Conservation (phyloP, 2,797 vertebrate genomes). For the Aratinga solstitialis region DNA sequence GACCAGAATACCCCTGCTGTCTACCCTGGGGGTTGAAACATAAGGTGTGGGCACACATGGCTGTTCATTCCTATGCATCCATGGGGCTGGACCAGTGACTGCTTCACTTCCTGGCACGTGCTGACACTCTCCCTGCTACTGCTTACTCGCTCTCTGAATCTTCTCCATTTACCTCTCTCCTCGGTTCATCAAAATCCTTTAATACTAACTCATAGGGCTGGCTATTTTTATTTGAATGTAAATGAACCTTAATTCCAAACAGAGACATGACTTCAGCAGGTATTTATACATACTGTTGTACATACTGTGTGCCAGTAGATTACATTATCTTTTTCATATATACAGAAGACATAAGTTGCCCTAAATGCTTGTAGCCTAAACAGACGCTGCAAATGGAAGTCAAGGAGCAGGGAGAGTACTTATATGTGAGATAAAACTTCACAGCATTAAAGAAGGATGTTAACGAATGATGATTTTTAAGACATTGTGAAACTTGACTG, state of each 20-base stretch:
- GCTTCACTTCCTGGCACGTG: rapidly evolving
- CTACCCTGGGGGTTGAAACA: neutral
- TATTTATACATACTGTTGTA: neutral
- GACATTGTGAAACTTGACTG: neutral
- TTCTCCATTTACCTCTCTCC: neutral
- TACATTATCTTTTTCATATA: neutral
- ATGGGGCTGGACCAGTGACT: rapidly evolving
- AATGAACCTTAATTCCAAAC: neutral
- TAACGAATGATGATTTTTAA: neutral
- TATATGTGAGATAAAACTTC: neutral
- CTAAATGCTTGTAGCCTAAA: neutral
- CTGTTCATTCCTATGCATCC: neutral
- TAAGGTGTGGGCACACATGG: neutral
- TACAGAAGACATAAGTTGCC: neutral
- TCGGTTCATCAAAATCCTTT: neutral
- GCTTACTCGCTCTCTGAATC: neutral
- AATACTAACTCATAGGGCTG: neutral
- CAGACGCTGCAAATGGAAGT: neutral
- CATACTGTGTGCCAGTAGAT: neutral
- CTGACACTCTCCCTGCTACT: neutral
- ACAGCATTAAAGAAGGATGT: neutral
- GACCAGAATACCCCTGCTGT: constrained; percentile 27
- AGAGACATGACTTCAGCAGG: neutral
- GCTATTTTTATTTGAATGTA: neutral
- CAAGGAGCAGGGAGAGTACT: neutral